These are phyloP conservation scores for Phalacrocorax pelagicus DNA, from an alignment of 2,113 vertebrate genomes.

Conservation along the genomic window DNA sequence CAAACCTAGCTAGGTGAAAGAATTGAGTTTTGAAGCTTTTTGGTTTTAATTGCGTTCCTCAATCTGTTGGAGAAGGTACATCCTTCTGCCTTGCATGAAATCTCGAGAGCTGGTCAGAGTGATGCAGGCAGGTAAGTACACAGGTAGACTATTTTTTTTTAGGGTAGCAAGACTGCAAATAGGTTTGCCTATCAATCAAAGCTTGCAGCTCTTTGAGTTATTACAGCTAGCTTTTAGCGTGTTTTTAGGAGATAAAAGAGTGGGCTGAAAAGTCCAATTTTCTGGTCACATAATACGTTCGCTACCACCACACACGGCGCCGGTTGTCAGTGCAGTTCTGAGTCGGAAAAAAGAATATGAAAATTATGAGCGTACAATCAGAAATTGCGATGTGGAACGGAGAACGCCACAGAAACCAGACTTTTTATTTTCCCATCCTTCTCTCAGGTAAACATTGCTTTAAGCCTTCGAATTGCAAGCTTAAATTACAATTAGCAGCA, in stretches of 20 bases:
- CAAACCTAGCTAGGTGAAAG: neutral
- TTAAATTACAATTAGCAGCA: neutral
- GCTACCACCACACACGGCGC: neutral
- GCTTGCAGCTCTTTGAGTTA: neutral
- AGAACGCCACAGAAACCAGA: neutral
- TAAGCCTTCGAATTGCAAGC: neutral
- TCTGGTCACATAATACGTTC: neutral
- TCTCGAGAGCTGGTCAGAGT: neutral
- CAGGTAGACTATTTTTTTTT: neutral
- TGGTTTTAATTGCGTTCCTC: neutral
- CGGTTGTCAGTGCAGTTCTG: neutral
- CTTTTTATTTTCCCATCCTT: neutral
- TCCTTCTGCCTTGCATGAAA: neutral
- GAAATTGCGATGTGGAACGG: neutral
- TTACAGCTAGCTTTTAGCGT: neutral
- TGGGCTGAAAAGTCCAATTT: neutral
- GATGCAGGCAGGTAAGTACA: neutral
- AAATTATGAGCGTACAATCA: neutral
- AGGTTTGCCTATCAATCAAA: neutral
- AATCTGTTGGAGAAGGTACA: accelerated
- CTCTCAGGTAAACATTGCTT: neutral
- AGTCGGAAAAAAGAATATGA: neutral
- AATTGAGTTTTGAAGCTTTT: neutral
- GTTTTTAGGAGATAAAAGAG: neutral
- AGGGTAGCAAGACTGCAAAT: neutral